Evolutionary conservation across 2,797 vertebrate genomes (phyloP), one percentile per base, ranked within the genome.

Genomic region (Todus mexicanus): DNA sequence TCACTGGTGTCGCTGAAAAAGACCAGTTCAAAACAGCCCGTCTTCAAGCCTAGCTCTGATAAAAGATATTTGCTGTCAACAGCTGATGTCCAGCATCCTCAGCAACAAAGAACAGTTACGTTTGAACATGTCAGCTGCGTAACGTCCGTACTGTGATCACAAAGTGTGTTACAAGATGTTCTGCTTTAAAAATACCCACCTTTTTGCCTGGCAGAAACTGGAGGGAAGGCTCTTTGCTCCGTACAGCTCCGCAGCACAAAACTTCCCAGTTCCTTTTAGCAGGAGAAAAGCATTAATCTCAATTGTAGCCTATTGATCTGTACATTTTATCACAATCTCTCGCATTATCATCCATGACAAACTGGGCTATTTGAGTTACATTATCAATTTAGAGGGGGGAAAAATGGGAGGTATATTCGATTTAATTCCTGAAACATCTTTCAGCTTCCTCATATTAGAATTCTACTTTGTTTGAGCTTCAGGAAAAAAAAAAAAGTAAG

Each of bases 381-480:
- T 65, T 73, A 88, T 38, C 68, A 65, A 13, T 61, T 77, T 76
- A n/a, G 13, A 25, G n/a, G 19, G 22, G 26, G 27, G 4, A 27
- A 22, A 50, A 87, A 71, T 40, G 23, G 83, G 69, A 81, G n/a
- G 47, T 37, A 16, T 61, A 47, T 93, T 78, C 73, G 40, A 65
- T 88, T 73, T 85, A 94, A 96, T 88, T 73, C 75, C 80, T 92
- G 61, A 59, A 80, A 65, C 26, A 35, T 87, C 80, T 71, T 95
- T 63, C 57, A 50, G 76, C 54, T 84, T 57, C 74, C 56, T 68
- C n/a, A 26, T 76, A 61, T 61, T 90, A 8, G 43, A 64, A 93
- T 94, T 93, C 83, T 61, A 54, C 42, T 31, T 90, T 89, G 59
- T 82, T 42, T 79, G 33, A 48, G 40, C 73, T 97, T 78, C 40